Evolutionary conservation across 2,113 vertebrate genomes (phyloP), one percentile per base, ranked within the genome.

Genomic region (Petrocephalus microphthalmus): DNA sequence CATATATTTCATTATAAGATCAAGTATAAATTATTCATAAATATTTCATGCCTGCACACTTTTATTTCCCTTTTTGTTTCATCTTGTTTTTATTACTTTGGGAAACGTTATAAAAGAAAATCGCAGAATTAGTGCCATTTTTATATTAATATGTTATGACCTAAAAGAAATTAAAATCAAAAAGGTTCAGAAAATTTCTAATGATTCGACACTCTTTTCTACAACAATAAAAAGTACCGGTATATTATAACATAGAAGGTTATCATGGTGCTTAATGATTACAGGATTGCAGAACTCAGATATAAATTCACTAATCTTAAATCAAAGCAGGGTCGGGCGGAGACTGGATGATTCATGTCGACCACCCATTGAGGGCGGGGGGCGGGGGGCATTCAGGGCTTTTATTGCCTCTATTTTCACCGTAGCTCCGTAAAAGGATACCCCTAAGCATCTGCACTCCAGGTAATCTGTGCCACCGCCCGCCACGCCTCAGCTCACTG

Each of bases 341-440:
- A 33, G 84, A 54, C 56, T 85, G 52, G n/a, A 56, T 54, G 84
- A 85, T 7, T 37, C 25, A 6, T 54, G 7, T 54, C 52, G 2
- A 56, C 3, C 47, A 25, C 47, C 47, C 15, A 29, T 2, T 25
- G n/a, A 49, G 49, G 51, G 8, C 22, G 22, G 2, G 81, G 81
- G 78, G 15, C 29, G 25, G 49, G n/a, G 25, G 25, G 1, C 8
- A 17, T 81, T 33, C 11, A 15, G 29, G 33, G 13, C 10, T 85
- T 85, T 56, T 53, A 85, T 85, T 53, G 52, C 84, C 29, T 51
- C 52, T 85, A 49, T 84, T 85, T 85, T 85, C 29, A 33, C 84
- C 13, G 49, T 54, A 37, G 52, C 15, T 37, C 33, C 13, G 25
- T 52, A 52, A 84, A 52, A 52, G 10, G 83, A 84, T 51, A 7